Evolutionary conservation across 2,888 invertebrate species (phyloP).

Genomic region (Scaptomyza reducta): DNA sequence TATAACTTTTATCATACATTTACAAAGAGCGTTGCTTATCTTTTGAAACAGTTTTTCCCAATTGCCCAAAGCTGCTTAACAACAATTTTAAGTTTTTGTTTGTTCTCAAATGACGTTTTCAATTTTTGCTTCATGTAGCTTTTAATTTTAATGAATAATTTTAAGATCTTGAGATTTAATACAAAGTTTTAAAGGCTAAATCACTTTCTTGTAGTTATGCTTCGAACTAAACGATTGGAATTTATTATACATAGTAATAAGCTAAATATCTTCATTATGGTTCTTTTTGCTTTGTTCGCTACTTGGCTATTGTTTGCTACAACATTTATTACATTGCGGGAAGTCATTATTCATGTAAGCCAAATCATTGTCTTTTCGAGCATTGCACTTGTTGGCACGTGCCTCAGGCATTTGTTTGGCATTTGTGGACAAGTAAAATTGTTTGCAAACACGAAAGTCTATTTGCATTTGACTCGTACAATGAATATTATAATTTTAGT

Average conservation of each 20-base stretch:
- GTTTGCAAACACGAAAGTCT: slow-evolving; percentile 12
- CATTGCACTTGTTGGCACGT: slow-evolving; percentile 52
- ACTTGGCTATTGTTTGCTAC: too few relatives aligned
- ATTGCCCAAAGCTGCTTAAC: slow-evolving; percentile 3
- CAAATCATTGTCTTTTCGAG: slow-evolving; percentile 4
- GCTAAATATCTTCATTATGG: too few relatives aligned
- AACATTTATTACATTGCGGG: not conserved
- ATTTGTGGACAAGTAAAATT: slow-evolving; percentile 5
- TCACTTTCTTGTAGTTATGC: not conserved
- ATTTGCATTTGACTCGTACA: slow-evolving; percentile 48
- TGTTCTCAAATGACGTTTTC: not conserved
- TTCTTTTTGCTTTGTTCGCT: too few relatives aligned
- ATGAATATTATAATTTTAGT: slow-evolving; percentile 38
- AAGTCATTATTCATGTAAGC: not conserved
- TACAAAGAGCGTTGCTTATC: not conserved
- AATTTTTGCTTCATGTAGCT: not conserved
- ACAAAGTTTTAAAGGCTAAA: not conserved
- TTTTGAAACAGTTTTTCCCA: not conserved
- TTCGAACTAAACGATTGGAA: too few relatives aligned
- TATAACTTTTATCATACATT: not conserved
- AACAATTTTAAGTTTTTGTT: not conserved
- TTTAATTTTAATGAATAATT: not conserved
- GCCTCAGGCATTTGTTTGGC: slow-evolving; percentile 37
- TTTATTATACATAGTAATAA: too few relatives aligned
- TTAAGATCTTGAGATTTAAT: too few relatives aligned